phyloP scores from a whole-genome alignment of 2,797 vertebrate species.

The Aselliscus stoliczkanus region DNA sequence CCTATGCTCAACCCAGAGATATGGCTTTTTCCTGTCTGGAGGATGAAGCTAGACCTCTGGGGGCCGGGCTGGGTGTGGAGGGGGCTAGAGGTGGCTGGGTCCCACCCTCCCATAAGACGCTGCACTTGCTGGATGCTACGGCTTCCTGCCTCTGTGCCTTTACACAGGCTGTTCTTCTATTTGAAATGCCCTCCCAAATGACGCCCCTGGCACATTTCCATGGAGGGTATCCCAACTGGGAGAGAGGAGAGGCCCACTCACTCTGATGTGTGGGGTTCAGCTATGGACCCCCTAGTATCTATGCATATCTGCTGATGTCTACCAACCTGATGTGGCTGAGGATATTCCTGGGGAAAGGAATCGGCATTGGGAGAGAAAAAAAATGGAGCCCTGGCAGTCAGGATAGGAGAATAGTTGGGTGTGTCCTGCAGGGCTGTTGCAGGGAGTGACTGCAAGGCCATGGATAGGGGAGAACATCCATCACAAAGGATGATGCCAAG shows the following conservation, averaged over 20 bases:
- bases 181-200: background rate
- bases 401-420: background rate
- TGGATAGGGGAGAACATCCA: background rate
- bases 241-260: background rate
- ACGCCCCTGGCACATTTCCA: background rate
- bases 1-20: background rate
- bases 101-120: rapidly evolving
- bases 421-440: background rate
- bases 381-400: rapidly evolving
- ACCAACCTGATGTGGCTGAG: background rate
- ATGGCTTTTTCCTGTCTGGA: rapidly evolving
- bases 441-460: no score
- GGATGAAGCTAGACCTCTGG: background rate
- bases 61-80: no score
- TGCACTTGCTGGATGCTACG: rapidly evolving
- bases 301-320: background rate
- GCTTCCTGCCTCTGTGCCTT: background rate
- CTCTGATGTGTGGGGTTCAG: background rate
- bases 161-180: background rate
- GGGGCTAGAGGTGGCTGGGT: background rate
- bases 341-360: background rate
- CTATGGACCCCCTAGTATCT: background rate
- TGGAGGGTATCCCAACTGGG: background rate
- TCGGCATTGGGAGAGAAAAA: background rate
- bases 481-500: background rate